Conservation (phyloP, 2,888 invertebrate genomes). For the Andrena bucephala region DNA sequence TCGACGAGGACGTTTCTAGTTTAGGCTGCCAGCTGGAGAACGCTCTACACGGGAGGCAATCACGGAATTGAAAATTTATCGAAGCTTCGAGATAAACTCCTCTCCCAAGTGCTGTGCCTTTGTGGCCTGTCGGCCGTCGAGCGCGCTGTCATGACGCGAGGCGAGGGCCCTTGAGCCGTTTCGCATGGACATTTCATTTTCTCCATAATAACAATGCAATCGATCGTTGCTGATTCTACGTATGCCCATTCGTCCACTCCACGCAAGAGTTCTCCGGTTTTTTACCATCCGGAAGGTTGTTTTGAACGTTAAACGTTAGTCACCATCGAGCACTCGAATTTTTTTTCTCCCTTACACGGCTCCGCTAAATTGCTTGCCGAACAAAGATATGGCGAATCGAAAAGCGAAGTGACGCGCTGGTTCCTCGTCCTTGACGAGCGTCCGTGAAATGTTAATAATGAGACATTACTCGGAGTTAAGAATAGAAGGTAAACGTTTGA, state of each 20-base stretch:
- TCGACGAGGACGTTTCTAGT: conserved; percentile 25
- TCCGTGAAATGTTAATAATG: conserved; percentile 20
- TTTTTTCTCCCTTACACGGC: neutral
- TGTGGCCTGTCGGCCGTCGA: conserved; percentile 5
- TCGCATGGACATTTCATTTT: neutral
- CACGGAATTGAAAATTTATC: conserved; percentile 52
- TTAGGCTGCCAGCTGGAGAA: conserved; percentile 22
- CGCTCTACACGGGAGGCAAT: conserved; percentile 38
- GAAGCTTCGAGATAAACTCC: conserved; percentile 6
- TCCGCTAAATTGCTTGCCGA: neutral
- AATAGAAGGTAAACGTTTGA: conserved; percentile 26
- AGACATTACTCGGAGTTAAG: neutral
- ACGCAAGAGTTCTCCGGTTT: neutral
- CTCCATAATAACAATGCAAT: neutral
- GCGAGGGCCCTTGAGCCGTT: neutral
- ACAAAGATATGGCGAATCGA: neutral
- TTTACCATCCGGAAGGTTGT: neutral
- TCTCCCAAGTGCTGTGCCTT: neutral
- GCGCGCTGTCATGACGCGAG: neutral
- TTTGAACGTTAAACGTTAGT: neutral
- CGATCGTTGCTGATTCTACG: too few relatives aligned
- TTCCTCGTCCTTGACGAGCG: neutral
- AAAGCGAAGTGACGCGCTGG: neutral
- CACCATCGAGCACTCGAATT: neutral
- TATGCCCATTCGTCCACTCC: neutral